Evolutionary conservation across 2,113 vertebrate genomes (phyloP).

Genomic region (Sterrhoptilus dennistouni): DNA sequence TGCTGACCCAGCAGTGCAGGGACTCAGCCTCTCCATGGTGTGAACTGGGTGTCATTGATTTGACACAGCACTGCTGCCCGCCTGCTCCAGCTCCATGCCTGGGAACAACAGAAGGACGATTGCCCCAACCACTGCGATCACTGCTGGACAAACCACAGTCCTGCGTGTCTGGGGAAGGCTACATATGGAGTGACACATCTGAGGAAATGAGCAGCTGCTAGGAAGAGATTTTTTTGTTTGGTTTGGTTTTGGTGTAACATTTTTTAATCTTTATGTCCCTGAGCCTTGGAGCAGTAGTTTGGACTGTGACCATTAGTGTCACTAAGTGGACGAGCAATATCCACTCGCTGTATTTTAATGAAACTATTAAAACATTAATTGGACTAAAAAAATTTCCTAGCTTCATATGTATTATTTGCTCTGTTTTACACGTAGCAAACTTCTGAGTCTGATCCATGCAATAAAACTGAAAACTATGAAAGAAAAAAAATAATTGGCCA

Average conservation of each 20-base stretch:
- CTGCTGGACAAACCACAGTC: not conserved
- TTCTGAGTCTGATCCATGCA: not conserved
- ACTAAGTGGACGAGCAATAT: not conserved
- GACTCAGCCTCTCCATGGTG: fast-evolving
- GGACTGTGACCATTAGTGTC: fast-evolving
- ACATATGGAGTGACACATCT: fast-evolving
- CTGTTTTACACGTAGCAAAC: not conserved
- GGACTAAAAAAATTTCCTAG: not conserved
- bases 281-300: not conserved
- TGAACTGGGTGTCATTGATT: not conserved
- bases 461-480: not conserved
- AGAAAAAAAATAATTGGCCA: not conserved
- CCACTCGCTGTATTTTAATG: not conserved
- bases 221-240: not conserved
- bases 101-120: not conserved
- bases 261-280: not conserved
- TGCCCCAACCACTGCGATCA: too few species aligned
- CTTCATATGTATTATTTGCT: not conserved
- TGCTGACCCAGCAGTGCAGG: not conserved
- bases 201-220: not conserved
- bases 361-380: not conserved
- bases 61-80: not conserved
- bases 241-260: not conserved
- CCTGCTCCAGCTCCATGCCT: not conserved
- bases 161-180: too few species aligned